Conservation (phyloP, 2,113 vertebrate genomes). For the Conger conger region DNA sequence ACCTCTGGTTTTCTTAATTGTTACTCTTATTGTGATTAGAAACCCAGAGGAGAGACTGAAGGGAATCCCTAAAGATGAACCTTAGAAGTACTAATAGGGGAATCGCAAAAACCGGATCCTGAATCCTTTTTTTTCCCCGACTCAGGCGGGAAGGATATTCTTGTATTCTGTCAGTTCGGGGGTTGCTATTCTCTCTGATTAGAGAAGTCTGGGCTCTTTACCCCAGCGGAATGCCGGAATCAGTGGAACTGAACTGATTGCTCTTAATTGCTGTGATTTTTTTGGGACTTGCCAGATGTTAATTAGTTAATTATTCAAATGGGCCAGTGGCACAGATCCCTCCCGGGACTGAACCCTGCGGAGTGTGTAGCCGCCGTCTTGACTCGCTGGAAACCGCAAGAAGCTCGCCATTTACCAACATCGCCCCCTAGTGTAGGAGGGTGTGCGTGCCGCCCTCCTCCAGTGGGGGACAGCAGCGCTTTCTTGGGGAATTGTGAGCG, state of each 20-base stretch:
- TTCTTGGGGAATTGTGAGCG: background rate
- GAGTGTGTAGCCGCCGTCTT: background rate
- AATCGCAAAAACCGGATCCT: background rate
- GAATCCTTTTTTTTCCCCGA: background rate
- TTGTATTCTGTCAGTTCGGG: background rate
- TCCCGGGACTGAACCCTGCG: background rate
- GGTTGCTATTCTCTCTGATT: background rate
- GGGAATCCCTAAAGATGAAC: background rate
- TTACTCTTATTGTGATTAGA: background rate
- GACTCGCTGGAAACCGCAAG: background rate
- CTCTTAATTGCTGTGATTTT: conserved; percentile 5
- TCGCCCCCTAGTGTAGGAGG: background rate
- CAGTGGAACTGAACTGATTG: conserved; percentile 17
- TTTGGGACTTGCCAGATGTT: conserved; percentile 21
- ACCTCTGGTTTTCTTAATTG: background rate
- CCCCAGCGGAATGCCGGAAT: background rate
- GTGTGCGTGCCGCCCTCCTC: too few species aligned
- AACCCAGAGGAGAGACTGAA: background rate
- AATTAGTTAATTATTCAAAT: conserved; percentile 19
- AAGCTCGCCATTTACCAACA: background rate
- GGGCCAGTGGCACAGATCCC: background rate
- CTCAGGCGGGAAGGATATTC: background rate
- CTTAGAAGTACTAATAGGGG: background rate
- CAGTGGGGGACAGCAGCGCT: background rate
- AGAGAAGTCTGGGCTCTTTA: background rate